phyloP scores from a whole-genome alignment of 1,140 invertebrate genomes.

The Psix sp. region DNA sequence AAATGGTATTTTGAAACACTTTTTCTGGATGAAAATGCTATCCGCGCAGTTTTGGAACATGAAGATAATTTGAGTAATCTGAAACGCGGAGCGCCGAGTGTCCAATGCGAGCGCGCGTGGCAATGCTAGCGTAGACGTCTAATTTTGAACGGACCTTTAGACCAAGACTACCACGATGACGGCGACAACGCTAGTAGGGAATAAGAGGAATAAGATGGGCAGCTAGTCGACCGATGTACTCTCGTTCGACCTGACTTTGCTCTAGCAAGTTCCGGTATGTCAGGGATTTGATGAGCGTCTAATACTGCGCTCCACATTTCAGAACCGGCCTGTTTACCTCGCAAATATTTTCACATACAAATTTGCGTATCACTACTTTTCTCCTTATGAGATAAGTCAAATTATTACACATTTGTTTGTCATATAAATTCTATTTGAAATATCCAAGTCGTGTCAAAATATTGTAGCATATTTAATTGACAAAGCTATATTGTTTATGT shows the following conservation, averaged over 20 bases:
- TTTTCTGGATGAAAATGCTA: conserved; percentile 38
- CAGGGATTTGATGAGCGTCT: conserved; percentile 50
- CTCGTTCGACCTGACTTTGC: conserved; percentile 41
- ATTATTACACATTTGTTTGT: too few species aligned
- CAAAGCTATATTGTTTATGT: too few species aligned
- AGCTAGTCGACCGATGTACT: conserved; percentile 22
- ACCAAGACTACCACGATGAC: conserved; percentile 19
- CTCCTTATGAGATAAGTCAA: neutral
- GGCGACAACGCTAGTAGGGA: conserved; percentile 11
- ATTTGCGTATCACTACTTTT: neutral
- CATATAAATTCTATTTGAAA: too few species aligned
- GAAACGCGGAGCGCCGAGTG: conserved; percentile 33
- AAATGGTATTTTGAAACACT: conserved; percentile 43
- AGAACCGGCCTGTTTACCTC: conserved; percentile 20
- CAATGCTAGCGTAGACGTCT: conserved; percentile 39
- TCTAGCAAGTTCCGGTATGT: conserved; percentile 50
- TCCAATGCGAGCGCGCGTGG: conserved; percentile 37
- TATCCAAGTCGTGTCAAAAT: too few species aligned
- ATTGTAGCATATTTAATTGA: too few species aligned
- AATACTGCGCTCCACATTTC: conserved; percentile 52
- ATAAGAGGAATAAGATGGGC: conserved; percentile 25
- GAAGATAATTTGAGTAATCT: conserved; percentile 50
- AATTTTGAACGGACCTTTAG: conserved; percentile 54
- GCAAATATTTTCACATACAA: neutral
- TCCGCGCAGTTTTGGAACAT: conserved; percentile 22